These are phyloP conservation scores for Nothoprocta perdicaria DNA, from an alignment of 2,113 vertebrate genomes.

Conservation along the genomic window DNA sequence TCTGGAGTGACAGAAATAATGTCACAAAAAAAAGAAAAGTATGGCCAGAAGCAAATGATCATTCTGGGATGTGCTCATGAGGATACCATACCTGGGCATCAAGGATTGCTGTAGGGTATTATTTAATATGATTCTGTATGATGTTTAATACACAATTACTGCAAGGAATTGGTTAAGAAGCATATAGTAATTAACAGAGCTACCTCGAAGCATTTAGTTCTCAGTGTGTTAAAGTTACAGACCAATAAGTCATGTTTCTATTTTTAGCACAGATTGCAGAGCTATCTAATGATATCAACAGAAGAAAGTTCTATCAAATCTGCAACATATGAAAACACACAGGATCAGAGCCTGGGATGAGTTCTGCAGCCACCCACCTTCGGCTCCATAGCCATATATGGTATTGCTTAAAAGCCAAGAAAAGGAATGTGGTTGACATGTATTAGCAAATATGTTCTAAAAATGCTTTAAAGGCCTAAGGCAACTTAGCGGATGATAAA, in stretches of 20 bases:
- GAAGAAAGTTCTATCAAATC: background rate
- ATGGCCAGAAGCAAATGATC: background rate
- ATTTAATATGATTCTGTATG: background rate
- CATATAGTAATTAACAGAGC: background rate
- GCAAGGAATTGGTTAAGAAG: background rate
- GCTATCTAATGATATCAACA: background rate
- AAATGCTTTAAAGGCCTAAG: background rate
- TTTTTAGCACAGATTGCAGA: background rate
- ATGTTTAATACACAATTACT: background rate
- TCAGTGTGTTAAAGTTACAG: background rate
- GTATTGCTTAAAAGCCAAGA: background rate
- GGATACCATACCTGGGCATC: background rate
- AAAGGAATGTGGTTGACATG: background rate
- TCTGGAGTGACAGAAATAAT: background rate
- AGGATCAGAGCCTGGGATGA: background rate
- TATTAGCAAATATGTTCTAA: constrained; percentile 1
- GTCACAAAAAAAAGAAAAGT: background rate
- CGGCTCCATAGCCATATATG: background rate
- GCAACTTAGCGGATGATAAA: background rate
- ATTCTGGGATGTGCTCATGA: background rate
- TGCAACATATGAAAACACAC: background rate
- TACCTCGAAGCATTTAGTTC: background rate
- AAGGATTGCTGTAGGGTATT: background rate
- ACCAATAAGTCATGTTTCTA: background rate
- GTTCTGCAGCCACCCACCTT: background rate